A percentile compares a stretch with the other conserved stretches of the same genome.
Conservation (phyloP, 2,888 invertebrate species). For the Drosophila phalerata region DNA sequence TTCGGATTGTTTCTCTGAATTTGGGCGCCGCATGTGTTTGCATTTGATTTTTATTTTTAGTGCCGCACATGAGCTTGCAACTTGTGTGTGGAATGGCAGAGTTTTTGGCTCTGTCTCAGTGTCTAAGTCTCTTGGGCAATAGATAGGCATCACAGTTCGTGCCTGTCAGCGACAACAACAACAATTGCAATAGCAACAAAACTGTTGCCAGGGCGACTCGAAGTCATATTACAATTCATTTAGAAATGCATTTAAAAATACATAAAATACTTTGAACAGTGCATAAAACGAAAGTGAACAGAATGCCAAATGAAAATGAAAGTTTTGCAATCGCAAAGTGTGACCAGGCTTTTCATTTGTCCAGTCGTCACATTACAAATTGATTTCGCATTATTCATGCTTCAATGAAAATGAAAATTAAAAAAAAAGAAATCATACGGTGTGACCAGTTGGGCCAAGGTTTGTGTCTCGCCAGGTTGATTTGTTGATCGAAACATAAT, state of each 20-base stretch:
- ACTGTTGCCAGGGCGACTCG: conserved; percentile 33
- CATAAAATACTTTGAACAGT: conserved; percentile 59
- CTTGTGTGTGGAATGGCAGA: conserved; percentile 40
- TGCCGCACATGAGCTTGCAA: conserved; percentile 77
- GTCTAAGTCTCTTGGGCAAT: conserved; percentile 52
- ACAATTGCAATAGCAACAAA: conserved; percentile 5
- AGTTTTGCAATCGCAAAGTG: conserved; percentile 58
- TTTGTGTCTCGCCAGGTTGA: background rate
- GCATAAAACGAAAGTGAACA: conserved; percentile 70
- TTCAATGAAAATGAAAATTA: conserved; percentile 50
- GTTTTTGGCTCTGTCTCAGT: conserved; percentile 32
- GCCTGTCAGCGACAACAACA: conserved; percentile 43
- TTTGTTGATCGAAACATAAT: conserved; percentile 11
- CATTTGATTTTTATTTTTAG: conserved; percentile 78
- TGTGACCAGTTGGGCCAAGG: conserved; percentile 17
- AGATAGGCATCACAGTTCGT: conserved; percentile 76
- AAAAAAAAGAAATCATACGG: background rate
- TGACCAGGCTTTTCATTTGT: conserved; percentile 29
- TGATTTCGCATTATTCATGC: conserved; percentile 7
- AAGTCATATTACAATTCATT: conserved; percentile 79
- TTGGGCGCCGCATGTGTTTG: conserved; percentile 77
- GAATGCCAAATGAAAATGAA: conserved; percentile 72
- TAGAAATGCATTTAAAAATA: conserved; percentile 80
- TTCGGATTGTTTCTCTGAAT: conserved; percentile 64
- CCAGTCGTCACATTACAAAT: conserved; percentile 11